Evolutionary conservation across 2,797 vertebrate species (phyloP).

Genomic region (Synanceia verrucosa): DNA sequence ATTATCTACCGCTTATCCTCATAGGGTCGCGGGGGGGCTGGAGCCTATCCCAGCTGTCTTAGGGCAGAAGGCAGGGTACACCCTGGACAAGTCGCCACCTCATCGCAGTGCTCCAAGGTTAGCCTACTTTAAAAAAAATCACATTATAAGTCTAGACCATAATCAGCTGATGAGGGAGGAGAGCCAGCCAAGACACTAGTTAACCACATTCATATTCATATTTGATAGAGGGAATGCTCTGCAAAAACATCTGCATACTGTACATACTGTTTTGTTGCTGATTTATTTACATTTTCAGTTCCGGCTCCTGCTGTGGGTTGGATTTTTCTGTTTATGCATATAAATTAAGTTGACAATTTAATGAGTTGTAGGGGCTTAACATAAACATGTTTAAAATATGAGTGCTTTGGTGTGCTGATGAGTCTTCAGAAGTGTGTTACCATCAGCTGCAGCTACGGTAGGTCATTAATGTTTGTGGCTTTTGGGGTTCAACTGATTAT

Average conservation of each 20-base stretch:
- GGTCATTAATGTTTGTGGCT: slow-evolving; percentile 1
- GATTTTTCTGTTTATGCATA: slow-evolving; percentile 13
- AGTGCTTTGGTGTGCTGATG: background rate
- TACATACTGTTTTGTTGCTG: background rate
- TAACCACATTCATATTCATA: background rate
- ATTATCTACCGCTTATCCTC: no score
- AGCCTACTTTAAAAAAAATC: slow-evolving; percentile 45
- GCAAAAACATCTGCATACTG: background rate
- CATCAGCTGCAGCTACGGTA: background rate
- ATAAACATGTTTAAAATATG: slow-evolving; percentile 10
- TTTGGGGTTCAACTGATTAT: background rate
- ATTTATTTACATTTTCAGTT: background rate
- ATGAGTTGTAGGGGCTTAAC: background rate
- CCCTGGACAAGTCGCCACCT: no score
- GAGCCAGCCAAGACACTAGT: slow-evolving; percentile 15
- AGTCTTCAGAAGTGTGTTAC: slow-evolving; percentile 7
- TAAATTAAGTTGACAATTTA: slow-evolving; percentile 18
- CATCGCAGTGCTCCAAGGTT: no score
- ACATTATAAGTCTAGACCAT: background rate
- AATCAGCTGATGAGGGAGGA: background rate
- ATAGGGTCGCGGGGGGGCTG: no score
- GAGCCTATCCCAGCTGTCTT: no score
- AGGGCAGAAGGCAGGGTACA: no score
- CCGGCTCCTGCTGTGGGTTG: background rate
- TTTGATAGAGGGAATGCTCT: background rate